Evolutionary conservation across 2,113 vertebrate genomes (phyloP).

Genomic region (Syngnathus scovelli): DNA sequence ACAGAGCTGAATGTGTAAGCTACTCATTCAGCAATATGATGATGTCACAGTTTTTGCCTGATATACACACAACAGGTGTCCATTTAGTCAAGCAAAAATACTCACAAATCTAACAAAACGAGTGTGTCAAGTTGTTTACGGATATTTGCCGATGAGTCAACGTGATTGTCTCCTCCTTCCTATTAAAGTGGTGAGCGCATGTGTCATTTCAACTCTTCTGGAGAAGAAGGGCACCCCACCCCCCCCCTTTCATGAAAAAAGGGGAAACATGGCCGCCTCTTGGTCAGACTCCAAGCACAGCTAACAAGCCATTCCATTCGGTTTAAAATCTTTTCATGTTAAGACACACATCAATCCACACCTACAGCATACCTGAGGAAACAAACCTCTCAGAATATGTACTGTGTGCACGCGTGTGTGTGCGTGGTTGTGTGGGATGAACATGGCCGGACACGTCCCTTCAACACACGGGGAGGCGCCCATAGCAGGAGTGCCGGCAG

Average conservation of each 20-base stretch:
- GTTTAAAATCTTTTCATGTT: slow-evolving; percentile 73
- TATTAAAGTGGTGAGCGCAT: background rate
- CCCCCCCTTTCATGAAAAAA: slow-evolving; percentile 17
- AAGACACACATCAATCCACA: slow-evolving; percentile 78
- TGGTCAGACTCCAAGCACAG: slow-evolving; percentile 57
- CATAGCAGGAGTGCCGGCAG: slow-evolving; percentile 67
- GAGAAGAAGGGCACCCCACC: slow-evolving; percentile 23
- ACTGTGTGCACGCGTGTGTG: slow-evolving; percentile 53
- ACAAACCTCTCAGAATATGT: slow-evolving; percentile 70
- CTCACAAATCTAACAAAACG: slow-evolving; percentile 12
- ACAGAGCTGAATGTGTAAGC: background rate
- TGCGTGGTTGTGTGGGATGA: slow-evolving; percentile 60
- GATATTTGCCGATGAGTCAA: slow-evolving; percentile 43
- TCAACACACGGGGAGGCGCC: slow-evolving; percentile 69
- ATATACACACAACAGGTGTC: background rate
- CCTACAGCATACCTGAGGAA: slow-evolving; percentile 79
- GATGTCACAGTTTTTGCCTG: slow-evolving; percentile 21
- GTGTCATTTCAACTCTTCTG: slow-evolving; percentile 14
- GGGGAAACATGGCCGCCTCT: slow-evolving; percentile 46
- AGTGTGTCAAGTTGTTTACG: slow-evolving; percentile 34
- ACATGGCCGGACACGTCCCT: slow-evolving; percentile 77
- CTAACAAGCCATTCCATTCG: slow-evolving; percentile 69
- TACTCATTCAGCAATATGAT: slow-evolving; percentile 16
- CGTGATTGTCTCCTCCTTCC: slow-evolving; percentile 39
- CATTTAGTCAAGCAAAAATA: background rate